A percentile compares a stretch with the other conserved stretches of the same genome.
phyloP scores from a whole-genome alignment of 2,797 vertebrate genomes.

The Hippocampus kuda region DNA sequence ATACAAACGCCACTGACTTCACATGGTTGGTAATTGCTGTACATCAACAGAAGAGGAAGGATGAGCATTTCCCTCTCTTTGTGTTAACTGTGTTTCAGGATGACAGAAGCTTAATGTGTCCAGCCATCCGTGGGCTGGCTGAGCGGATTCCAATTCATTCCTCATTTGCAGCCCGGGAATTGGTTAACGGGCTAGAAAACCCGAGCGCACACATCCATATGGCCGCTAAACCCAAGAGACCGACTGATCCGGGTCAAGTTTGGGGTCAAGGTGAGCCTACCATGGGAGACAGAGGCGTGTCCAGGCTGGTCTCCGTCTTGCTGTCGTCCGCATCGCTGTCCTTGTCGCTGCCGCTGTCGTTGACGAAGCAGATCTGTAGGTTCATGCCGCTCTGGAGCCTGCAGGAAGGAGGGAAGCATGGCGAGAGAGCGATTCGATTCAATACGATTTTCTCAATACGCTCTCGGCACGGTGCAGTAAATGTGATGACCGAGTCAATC shows the following conservation, averaged over 20 bases:
- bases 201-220: slow-evolving; percentile 2
- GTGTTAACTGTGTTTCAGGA: slow-evolving; percentile 23
- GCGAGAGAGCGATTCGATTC: background rate
- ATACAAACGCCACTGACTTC: too few relatives aligned
- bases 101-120: slow-evolving; percentile 30
- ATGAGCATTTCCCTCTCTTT: slow-evolving; percentile 16
- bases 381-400: slow-evolving; percentile 98
- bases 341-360: slow-evolving; percentile 96
- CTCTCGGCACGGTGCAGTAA: too few relatives aligned
- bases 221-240: background rate
- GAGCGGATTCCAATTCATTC: slow-evolving; percentile 36
- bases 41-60: slow-evolving; percentile 13
- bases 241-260: too few relatives aligned
- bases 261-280: slow-evolving; percentile 30
- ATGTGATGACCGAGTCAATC: too few relatives aligned
- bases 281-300: slow-evolving; percentile 85
- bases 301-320: slow-evolving; percentile 96
- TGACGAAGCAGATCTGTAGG: slow-evolving; percentile 97
- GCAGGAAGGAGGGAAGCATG: slow-evolving; percentile 14
- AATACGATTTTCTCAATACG: background rate
- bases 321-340: slow-evolving; percentile 97
- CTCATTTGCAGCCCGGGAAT: slow-evolving; percentile 30
- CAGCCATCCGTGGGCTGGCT: slow-evolving; percentile 24
- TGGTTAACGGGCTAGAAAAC: slow-evolving; percentile 41
- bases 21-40: background rate